Evolutionary conservation across 2,113 vertebrate genomes (phyloP), one percentile per base, ranked within the genome.

Genomic region (Bombycilla garrulus): DNA sequence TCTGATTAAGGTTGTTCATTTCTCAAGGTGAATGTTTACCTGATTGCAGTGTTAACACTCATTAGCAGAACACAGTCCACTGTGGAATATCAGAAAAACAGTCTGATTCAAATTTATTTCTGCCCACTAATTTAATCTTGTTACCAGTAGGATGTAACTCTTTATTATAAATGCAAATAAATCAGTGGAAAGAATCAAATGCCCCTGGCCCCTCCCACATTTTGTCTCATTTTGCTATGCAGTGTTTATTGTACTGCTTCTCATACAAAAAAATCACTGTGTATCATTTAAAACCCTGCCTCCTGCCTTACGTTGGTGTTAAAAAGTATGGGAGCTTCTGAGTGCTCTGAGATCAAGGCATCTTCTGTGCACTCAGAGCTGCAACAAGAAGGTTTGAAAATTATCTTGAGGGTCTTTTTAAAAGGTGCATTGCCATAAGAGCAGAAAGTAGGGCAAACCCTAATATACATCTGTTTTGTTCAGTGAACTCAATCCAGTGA

Each of bases 21-120:
- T 72, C 44, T 90, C 85, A 86, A 88, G 76, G 84, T 70, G 57
- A 90, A 70, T 80, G 35, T 90, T 92, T 96, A 81, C 40, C 71
- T 80, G 64, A 86, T 47, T 92, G 64, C 6, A 8, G 42, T 61
- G 36, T 92, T 93, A 89, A 45, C 35, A 15, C 21, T 67, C 61
- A 22, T 81, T 93, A 80, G 62, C 45, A 65, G 74, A 82, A 82
- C 18, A 38, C 20, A 74, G 76, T 19, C 88, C 38, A 29, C 82
- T 62, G 79, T 66, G 54, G 45, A 50, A 66, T 88, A 88, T 70
- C 51, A 88, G 74, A 45, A 83, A 92, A 95, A 90, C 7, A 69
- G n/a, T 61, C 29, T 50, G 45, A 77, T 72, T 83, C 60, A 61
- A 69, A 73, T 45, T 69, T 88, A 35, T 88, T 66, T 28, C 73